Evolutionary conservation across 2,888 invertebrate species (phyloP).

Genomic region (Prenolepis imparis): DNA sequence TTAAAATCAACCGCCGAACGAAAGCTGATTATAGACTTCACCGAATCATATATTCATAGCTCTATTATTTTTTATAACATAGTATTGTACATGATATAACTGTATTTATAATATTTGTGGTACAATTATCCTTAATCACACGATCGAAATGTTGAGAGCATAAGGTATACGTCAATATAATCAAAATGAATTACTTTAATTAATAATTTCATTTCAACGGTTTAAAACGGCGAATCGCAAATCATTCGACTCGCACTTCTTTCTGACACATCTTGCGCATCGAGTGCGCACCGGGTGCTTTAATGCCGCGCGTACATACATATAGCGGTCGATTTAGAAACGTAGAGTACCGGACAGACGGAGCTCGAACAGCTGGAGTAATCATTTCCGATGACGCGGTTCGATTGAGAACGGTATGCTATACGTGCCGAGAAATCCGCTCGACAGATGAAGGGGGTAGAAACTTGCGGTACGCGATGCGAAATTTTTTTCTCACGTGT

Average conservation of each 20-base stretch:
- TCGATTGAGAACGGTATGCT: conserved; percentile 75
- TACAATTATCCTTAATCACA: background rate
- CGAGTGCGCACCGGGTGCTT: conserved; percentile 30
- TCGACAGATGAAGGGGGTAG: conserved; percentile 33
- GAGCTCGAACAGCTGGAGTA: conserved; percentile 72
- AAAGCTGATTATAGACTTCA: background rate
- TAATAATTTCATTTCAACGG: conserved; percentile 20
- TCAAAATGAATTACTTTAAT: conserved; percentile 24
- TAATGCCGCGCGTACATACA: conserved; percentile 13
- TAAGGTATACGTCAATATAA: background rate
- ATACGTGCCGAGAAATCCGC: conserved; percentile 48
- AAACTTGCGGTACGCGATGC: background rate
- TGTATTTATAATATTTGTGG: background rate
- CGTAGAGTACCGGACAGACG: conserved; percentile 48
- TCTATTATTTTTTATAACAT: conserved; percentile 7
- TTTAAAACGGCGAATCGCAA: background rate
- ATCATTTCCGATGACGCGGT: conserved; percentile 80
- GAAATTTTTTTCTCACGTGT: background rate
- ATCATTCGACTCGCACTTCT: conserved; percentile 26
- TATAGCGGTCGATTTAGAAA: conserved; percentile 50
- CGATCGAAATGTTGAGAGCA: background rate
- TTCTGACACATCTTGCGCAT: conserved; percentile 7
- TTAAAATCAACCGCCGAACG: background rate
- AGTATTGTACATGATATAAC: background rate
- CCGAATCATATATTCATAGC: background rate